These are phyloP conservation scores for Malurus alboscapulatus DNA, from an alignment of 2,113 vertebrate species.

Conservation along the genomic window DNA sequence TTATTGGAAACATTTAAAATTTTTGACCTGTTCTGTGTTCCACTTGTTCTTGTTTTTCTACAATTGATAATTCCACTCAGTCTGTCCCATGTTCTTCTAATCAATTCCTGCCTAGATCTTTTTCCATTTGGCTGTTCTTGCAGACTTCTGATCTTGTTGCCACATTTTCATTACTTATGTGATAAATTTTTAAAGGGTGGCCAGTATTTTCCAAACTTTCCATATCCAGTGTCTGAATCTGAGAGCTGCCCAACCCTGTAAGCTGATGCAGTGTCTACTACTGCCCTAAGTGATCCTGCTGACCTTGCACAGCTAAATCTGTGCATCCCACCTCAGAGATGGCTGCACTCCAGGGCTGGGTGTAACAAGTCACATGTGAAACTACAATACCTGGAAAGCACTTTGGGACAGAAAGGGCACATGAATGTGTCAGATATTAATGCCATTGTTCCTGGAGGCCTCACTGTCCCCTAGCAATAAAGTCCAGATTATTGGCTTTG, in stretches of 20 bases:
- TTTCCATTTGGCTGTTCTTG: conserved; percentile 24
- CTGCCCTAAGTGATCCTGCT: background rate
- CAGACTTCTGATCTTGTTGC: conserved; percentile 13
- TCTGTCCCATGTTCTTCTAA: background rate
- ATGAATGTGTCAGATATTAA: background rate
- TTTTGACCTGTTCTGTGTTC: conserved; percentile 28
- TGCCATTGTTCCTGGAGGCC: background rate
- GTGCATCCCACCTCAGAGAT: background rate
- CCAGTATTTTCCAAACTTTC: background rate
- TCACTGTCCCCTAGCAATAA: background rate
- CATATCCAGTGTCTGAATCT: background rate
- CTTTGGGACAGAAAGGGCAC: background rate
- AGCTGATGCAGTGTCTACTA: background rate
- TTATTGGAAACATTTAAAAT: conserved; percentile 7
- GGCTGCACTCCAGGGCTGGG: background rate
- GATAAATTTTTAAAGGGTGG: background rate
- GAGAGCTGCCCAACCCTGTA: background rate
- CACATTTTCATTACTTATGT: background rate
- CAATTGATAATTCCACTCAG: conserved; percentile 13
- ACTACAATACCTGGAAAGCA: background rate
- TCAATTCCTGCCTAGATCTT: background rate
- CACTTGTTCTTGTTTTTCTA: conserved; percentile 15
- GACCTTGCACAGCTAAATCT: background rate
- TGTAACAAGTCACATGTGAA: background rate
- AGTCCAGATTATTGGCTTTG: background rate